Evolutionary conservation across 1,140 invertebrate genomes (phyloP), one percentile per base, ranked within the genome.

Genomic region (Agrypnia vestita): DNA sequence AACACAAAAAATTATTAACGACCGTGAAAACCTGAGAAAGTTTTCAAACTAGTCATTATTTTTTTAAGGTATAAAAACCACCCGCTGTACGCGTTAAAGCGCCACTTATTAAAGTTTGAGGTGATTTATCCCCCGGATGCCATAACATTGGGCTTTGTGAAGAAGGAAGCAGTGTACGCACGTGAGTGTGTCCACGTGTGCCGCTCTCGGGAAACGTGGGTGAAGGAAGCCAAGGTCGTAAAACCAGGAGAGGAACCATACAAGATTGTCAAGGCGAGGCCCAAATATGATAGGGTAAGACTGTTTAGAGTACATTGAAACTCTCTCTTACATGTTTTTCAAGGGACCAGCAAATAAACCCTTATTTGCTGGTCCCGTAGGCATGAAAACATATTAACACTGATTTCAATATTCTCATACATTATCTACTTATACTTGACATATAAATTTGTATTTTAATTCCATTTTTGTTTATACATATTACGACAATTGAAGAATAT

Each of bases 81-180:
- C 91, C 97, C 98, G 0, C 86, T 99, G 61, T 99, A 97, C 87
- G 96, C 92, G 0, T 88, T 99, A 10, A 91, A 93, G 78, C 91
- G 97, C 1, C 98, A 99, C 90, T 89, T 99, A 47, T 88, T 99
- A 0, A 99, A 99, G 90, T 99, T 96, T 86, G 96, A 99, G 91
- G 97, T 94, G 0, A 92, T 99, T n/a, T 99, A 99, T 89, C 98
- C 98, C 0, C 92, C 95, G 0, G 93, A 98, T 85, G 92, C 95
- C 8, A 89, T 93, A 3, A 93, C 96, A 0, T 84, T 99, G 6
- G 98, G 97, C 7, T 96, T 94, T 86, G 91, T 97, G 19, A 93
- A 94, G 69, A 92, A 93, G 0, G 97, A 99, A 86, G 90, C 97
- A 0, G 93, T 99, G 67, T 99, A 98, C 90, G 92, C 97, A 0